Evolutionary conservation across 2,113 vertebrate genomes (phyloP).

Genomic region (Mastomys natalensis): DNA sequence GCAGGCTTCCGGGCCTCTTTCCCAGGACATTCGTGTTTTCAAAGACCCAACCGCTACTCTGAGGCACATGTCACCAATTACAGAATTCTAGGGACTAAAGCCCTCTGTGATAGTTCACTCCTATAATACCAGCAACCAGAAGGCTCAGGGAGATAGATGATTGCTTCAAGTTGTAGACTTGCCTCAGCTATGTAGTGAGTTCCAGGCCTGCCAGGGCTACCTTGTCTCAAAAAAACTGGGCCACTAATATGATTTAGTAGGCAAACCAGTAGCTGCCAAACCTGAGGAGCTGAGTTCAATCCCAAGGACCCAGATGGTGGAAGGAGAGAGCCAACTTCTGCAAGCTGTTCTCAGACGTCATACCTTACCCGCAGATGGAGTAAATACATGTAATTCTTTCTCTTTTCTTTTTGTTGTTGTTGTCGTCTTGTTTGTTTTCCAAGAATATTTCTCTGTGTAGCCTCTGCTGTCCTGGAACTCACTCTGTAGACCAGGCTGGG

Average conservation of each 20-base stretch:
- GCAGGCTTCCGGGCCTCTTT: not conserved
- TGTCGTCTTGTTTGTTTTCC: no score
- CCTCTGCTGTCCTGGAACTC: not conserved
- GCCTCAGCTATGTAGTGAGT: not conserved
- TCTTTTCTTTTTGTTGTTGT: not conserved
- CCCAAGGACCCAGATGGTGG: not conserved
- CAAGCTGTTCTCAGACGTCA: not conserved
- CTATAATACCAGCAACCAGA: not conserved
- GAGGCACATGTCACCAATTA: not conserved
- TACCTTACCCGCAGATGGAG: not conserved
- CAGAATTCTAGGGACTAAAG: not conserved
- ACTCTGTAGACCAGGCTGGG: not conserved
- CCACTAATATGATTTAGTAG: not conserved
- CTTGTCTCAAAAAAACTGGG: not conserved
- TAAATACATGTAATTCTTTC: not conserved
- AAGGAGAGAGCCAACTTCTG: not conserved
- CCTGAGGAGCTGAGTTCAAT: not conserved
- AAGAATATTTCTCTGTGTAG: no score
- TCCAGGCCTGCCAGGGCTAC: not conserved
- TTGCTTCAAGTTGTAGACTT: not conserved
- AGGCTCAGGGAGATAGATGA: not conserved
- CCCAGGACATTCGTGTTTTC: not conserved
- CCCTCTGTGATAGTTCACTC: not conserved
- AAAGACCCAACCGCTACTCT: not conserved
- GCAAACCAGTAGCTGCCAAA: not conserved